Base-by-base conservation (phyloP, 92 coral and sea anemone species). In the Parazoanthus atlanticus region DNA sequence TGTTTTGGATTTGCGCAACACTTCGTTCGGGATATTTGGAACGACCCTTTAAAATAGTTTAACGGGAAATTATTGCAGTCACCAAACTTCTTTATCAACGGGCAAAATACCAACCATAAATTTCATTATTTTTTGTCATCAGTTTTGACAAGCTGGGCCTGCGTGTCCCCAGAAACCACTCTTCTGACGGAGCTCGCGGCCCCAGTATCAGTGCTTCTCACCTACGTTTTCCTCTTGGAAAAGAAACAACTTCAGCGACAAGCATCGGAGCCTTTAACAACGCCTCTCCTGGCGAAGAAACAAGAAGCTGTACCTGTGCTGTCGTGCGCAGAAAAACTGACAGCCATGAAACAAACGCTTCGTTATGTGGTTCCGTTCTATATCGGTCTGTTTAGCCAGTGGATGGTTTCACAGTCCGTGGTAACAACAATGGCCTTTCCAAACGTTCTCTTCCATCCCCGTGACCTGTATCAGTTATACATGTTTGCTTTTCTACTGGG, bases 361-460 rank as follows among this genome's bases (percentile, higher is more conserved):
- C 61, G 65, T 30, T 86, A 86, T 54, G 76, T 86, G 6, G 29
- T 86, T n/a, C 89, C 89, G 7, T 77, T 86, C 54, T 86, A 86
- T 17, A 56, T 86, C 38, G 89, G 89, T 2, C 41, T 58, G 25
- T 86, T 86, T n/a, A 86, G 89, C 40, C 89, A 86, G 31, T 86
- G 72, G 72, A 2, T 86, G 82, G 58, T 33, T 71, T 36, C 82
- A 34, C 89, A 86, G 74, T 76, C 89, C 5, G 89, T 86, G 71
- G 89, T 86, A 16, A 86, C 89, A 76, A 86, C 89, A 77, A 86
- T 86, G 89, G 89, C 89, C 26, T 86, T 86, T 56, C 84, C 89
- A 1, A 86, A 77, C 38, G 28, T 16, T 10, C 73, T 76, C 15
- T 76, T 86, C 71, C 89, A 58, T 56, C 89, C 89, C 2, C 89